phyloP scores from a whole-genome alignment of 2,888 invertebrate genomes.

The Metacarcinus magister region DNA sequence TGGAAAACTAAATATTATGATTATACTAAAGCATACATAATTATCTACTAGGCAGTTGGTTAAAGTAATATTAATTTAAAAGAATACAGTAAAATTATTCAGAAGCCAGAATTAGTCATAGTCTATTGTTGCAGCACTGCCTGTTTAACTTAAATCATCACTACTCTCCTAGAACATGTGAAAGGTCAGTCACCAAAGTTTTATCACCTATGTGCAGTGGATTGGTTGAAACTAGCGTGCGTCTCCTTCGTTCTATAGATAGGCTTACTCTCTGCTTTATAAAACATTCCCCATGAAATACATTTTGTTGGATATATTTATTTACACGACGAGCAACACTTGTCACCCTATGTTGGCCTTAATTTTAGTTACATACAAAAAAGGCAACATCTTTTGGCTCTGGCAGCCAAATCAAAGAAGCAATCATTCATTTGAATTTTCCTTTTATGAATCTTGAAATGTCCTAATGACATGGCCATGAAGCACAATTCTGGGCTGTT shows the following conservation, averaged over 20 bases:
- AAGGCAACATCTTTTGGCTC: slow-evolving; percentile 56
- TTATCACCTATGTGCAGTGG: slow-evolving; percentile 23
- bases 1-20: slow-evolving; percentile 2
- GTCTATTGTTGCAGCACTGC: not conserved
- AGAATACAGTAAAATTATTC: not conserved
- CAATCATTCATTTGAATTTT: not conserved
- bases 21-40: slow-evolving; percentile 43
- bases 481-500: not conserved
- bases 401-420: slow-evolving; percentile 42
- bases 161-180: not conserved
- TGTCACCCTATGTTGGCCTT: slow-evolving; percentile 57
- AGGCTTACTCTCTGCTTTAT: slow-evolving; percentile 40
- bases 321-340: slow-evolving; percentile 58
- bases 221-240: slow-evolving; percentile 58
- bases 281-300: slow-evolving; percentile 48
- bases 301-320: slow-evolving; percentile 11
- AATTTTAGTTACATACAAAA: slow-evolving; percentile 52
- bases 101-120: not conserved
- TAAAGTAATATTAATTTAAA: not conserved
- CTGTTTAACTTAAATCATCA: not conserved
- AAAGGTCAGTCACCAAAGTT: not conserved
- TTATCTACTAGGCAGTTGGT: not conserved
- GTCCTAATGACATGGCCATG: not conserved
- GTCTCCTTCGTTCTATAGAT: not conserved
- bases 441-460: not conserved